A percentile compares a stretch with the other conserved stretches of the same genome.
These are phyloP conservation scores for Sardina pilchardus DNA, from an alignment of 2,113 vertebrate species.

Conservation along the genomic window DNA sequence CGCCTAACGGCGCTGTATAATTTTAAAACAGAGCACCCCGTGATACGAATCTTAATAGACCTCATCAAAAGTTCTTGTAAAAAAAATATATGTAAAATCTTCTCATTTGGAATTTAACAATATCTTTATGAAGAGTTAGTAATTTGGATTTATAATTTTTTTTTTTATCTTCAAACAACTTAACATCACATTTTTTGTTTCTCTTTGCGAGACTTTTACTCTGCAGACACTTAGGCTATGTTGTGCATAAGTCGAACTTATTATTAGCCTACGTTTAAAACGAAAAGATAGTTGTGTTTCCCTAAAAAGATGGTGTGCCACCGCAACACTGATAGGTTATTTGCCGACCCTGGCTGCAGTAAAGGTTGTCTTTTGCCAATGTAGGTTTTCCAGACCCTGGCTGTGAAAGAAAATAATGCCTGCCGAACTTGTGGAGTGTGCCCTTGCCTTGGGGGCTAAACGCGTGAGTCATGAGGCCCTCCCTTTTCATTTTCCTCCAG, in stretches of 20 bases:
- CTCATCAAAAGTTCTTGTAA: background rate
- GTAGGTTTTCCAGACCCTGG: slow-evolving; percentile 42
- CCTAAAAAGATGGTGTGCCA: background rate
- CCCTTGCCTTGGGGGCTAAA: slow-evolving; percentile 66
- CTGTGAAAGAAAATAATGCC: slow-evolving; percentile 36
- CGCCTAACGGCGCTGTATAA: slow-evolving; percentile 41
- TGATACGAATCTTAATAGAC: slow-evolving; percentile 45
- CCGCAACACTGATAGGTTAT: background rate
- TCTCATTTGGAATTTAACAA: background rate
- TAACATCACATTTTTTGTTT: no score
- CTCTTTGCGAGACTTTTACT: no score
- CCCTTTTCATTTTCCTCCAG: slow-evolving; percentile 63
- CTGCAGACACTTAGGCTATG: no score
- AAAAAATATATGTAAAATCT: background rate
- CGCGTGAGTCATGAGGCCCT: slow-evolving; percentile 56
- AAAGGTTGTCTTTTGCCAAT: background rate
- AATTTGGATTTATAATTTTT: no score
- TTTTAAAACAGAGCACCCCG: slow-evolving; percentile 38
- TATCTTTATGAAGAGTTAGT: no score
- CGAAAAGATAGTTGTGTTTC: background rate
- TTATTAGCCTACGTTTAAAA: background rate
- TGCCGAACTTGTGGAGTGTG: slow-evolving; percentile 58
- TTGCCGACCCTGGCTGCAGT: background rate
- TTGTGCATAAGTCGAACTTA: background rate
- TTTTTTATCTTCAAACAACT: no score